phyloP scores from a whole-genome alignment of 2,888 invertebrate species.

The Yponomeuta sedellus region DNA sequence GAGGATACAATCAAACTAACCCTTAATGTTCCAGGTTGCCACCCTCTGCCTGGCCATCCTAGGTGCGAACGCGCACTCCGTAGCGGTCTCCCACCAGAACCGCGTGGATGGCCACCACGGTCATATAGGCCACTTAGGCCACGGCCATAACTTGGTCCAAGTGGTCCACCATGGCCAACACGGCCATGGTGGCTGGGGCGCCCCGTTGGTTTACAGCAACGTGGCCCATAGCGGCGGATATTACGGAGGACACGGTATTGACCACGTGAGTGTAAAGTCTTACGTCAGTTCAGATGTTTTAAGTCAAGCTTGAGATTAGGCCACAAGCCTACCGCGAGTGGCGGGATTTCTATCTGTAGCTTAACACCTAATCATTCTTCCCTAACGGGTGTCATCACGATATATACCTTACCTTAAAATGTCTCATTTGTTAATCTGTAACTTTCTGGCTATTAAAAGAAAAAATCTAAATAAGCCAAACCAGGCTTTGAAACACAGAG shows the following conservation, averaged over 20 bases:
- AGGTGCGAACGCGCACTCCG: slow-evolving; percentile 36
- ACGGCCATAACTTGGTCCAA: neutral
- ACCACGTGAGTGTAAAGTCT: slow-evolving; percentile 27
- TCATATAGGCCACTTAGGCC: slow-evolving; percentile 12
- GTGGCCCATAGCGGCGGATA: slow-evolving; percentile 19
- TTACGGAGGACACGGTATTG: slow-evolving; percentile 21
- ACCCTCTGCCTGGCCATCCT: slow-evolving; percentile 38
- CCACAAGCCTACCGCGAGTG: too few species aligned
- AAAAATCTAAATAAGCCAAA: too few species aligned
- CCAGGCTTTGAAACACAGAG: too few species aligned
- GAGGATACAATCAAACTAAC: neutral
- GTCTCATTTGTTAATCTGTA: too few species aligned
- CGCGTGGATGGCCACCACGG: slow-evolving; percentile 24
- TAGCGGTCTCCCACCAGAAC: slow-evolving; percentile 43
- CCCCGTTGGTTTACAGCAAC: slow-evolving; percentile 19
- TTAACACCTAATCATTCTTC: too few species aligned
- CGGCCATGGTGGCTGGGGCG: slow-evolving; percentile 19
- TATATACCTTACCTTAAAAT: too few species aligned
- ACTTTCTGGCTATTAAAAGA: too few species aligned
- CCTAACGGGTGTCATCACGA: too few species aligned
- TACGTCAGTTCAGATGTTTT: too few species aligned
- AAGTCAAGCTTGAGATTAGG: too few species aligned
- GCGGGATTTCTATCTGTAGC: too few species aligned
- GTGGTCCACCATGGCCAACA: slow-evolving; percentile 15
- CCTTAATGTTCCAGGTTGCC: slow-evolving; percentile 31